These are phyloP conservation scores for Agrochola litura DNA, from an alignment of 2,888 invertebrate genomes.

Conservation along the genomic window DNA sequence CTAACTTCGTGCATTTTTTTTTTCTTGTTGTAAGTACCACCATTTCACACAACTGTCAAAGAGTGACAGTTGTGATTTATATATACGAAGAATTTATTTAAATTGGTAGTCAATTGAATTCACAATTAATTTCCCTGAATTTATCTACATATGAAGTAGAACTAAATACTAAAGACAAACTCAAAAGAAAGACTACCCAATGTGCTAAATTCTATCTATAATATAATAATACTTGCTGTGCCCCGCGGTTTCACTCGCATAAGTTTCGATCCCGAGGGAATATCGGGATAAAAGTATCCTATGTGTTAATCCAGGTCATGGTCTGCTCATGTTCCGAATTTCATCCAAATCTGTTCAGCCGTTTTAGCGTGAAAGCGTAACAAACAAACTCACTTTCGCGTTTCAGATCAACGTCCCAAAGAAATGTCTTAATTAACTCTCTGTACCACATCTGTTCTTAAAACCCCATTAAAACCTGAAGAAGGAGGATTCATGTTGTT, in stretches of 20 bases:
- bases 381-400: too few species aligned
- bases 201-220: neutral
- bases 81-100: neutral
- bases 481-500: slow-evolving; percentile 24
- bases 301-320: too few species aligned
- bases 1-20: too few species aligned
- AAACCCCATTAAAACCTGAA: slow-evolving; percentile 30
- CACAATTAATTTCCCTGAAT: neutral
- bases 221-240: too few species aligned
- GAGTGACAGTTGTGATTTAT: neutral
- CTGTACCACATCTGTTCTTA: neutral
- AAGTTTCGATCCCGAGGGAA: too few species aligned
- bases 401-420: neutral
- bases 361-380: too few species aligned
- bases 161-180: neutral
- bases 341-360: too few species aligned
- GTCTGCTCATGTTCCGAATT: too few species aligned
- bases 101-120: neutral
- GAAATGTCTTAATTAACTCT: neutral
- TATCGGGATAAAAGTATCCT: too few species aligned
- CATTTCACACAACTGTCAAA: neutral
- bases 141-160: neutral
- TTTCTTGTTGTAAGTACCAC: too few species aligned
- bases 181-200: neutral
- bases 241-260: too few species aligned